These are phyloP conservation scores for Tetragnatha montana DNA, from an alignment of 2,888 invertebrate species.

Conservation along the genomic window DNA sequence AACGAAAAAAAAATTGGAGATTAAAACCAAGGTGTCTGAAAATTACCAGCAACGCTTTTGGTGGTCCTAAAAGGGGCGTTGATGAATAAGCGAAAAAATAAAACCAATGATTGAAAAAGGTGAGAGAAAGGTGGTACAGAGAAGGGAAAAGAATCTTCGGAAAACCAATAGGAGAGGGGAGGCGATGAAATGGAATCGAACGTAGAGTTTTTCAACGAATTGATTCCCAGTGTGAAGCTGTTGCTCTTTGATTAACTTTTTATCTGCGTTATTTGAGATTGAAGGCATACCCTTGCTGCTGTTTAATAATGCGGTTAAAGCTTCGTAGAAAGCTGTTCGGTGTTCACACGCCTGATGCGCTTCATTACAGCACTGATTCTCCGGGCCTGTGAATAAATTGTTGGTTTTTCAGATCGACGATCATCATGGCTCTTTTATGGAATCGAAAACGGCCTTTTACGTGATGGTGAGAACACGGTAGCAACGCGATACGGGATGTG, in stretches of 20 bases:
- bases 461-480: background rate
- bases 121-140: conserved; percentile 5
- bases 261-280: background rate
- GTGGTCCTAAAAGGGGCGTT: background rate
- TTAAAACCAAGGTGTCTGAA: background rate
- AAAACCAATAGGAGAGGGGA: background rate
- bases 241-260: conserved; percentile 4
- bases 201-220: conserved; percentile 10
- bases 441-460: background rate
- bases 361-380: conserved; percentile 26
- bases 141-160: background rate
- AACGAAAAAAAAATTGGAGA: background rate
- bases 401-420: background rate
- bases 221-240: conserved; percentile 1
- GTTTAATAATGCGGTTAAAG: conserved; percentile 19
- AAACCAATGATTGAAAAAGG: conserved; percentile 10
- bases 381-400: background rate
- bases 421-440: background rate
- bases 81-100: background rate
- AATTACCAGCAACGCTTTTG: background rate
- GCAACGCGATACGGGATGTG: background rate
- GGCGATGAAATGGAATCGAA: background rate
- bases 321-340: conserved; percentile 1
- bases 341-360: conserved; percentile 35
- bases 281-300: background rate